Evolutionary conservation across 2,888 invertebrate genomes (phyloP).

Genomic region (Andrena chrysosceles): DNA sequence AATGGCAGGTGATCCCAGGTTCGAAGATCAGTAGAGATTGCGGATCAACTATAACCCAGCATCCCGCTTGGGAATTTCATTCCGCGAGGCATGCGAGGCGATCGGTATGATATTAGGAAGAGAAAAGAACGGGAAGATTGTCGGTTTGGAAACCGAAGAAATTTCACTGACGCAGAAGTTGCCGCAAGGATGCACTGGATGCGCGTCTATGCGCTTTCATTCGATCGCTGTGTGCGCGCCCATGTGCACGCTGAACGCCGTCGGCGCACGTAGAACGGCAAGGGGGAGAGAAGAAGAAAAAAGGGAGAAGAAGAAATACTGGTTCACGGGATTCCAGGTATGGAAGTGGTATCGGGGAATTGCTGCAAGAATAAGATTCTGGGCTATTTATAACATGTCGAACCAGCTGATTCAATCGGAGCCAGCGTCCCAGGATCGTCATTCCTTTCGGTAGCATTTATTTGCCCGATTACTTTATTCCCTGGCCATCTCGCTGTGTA

Average conservation of each 20-base stretch:
- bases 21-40: no score
- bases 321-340: conserved; percentile 66
- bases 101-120: neutral
- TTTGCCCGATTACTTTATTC: conserved; percentile 64
- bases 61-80: no score
- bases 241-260: conserved; percentile 1
- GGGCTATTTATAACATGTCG: conserved; percentile 75
- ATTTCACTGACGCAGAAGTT: conserved; percentile 12
- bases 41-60: no score
- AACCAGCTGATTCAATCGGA: conserved; percentile 73
- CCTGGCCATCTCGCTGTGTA: conserved; percentile 49
- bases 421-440: conserved; percentile 40
- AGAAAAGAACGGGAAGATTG: no score
- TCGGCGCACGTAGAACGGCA: conserved; percentile 21
- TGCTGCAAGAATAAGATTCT: conserved; percentile 69
- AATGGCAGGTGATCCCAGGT: no score
- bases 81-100: neutral
- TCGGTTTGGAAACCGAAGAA: conserved; percentile 6
- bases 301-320: conserved; percentile 58
- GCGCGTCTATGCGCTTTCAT: conserved; percentile 32
- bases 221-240: conserved; percentile 4
- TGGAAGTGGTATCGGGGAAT: conserved; percentile 70
- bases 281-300: conserved; percentile 14
- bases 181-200: conserved; percentile 10
- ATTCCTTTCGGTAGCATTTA: conserved; percentile 49